Conservation (phyloP, 1,140 invertebrate species). For the Nymphalis io region DNA sequence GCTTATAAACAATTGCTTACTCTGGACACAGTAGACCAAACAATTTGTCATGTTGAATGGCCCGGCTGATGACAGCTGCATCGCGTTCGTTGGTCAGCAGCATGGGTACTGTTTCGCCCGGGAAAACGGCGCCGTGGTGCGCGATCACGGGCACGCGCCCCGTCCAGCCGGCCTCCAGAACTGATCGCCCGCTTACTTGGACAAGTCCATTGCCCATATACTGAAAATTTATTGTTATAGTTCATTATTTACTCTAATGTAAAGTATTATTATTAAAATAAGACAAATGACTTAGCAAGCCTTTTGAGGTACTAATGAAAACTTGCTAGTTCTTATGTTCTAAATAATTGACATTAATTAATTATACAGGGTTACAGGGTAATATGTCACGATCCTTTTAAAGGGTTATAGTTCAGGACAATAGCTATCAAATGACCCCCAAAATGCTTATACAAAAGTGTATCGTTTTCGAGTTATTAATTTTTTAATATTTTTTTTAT, state of each 20-base stretch:
- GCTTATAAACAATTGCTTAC: conserved; percentile 51
- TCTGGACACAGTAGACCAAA: conserved; percentile 74
- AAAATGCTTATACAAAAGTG: too few relatives aligned
- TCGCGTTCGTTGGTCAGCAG: conserved; percentile 53
- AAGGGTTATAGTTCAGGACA: too few relatives aligned
- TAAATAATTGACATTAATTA: too few relatives aligned
- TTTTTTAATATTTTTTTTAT: too few relatives aligned
- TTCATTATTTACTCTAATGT: not conserved
- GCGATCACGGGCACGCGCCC: conserved; percentile 62
- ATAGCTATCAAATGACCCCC: too few relatives aligned
- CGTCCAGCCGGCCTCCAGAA: conserved; percentile 70
- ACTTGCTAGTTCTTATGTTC: too few relatives aligned
- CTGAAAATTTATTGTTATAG: conserved; percentile 38
- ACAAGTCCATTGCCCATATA: conserved; percentile 60
- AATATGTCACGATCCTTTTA: too few relatives aligned
- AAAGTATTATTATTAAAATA: too few relatives aligned
- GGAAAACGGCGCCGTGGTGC: conserved; percentile 70
- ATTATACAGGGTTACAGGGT: too few relatives aligned
- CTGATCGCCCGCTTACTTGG: conserved; percentile 53
- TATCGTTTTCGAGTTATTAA: too few relatives aligned
- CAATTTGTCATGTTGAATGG: conserved; percentile 57
- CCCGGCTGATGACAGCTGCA: conserved; percentile 41
- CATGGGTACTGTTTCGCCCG: conserved; percentile 76
- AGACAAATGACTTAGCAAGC: too few relatives aligned
- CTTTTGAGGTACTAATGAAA: too few relatives aligned